These are phyloP conservation scores for Spondyliosoma cantharus DNA, from an alignment of 2,797 vertebrate species.

Conservation along the genomic window DNA sequence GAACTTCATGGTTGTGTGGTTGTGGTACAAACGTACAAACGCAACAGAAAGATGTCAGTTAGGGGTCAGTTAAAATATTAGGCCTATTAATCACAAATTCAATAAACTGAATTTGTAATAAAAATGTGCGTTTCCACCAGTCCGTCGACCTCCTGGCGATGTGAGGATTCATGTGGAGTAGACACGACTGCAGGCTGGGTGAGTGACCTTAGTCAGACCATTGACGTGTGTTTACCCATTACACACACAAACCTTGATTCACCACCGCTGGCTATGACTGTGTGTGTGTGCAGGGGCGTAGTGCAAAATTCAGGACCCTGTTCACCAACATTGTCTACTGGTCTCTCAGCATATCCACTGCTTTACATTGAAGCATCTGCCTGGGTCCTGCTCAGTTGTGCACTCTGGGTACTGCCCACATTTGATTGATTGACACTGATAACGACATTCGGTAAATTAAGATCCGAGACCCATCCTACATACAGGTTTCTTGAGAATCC, in stretches of 20 bases:
- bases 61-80: not conserved
- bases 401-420: no score
- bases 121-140: not conserved
- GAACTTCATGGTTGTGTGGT: not conserved
- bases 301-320: no score
- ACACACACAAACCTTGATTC: slow-evolving; percentile 75
- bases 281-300: no score
- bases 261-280: slow-evolving; percentile 30
- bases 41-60: no score
- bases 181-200: slow-evolving; percentile 50
- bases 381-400: no score
- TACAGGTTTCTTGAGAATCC: no score
- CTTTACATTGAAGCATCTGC: no score
- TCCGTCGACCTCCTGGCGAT: not conserved
- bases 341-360: no score
- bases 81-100: not conserved
- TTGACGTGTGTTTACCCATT: slow-evolving; percentile 76
- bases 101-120: not conserved
- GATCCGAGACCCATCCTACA: no score
- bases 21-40: not conserved
- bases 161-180: not conserved
- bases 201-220: slow-evolving; percentile 71
- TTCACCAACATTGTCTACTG: no score
- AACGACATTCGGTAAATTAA: no score
- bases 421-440: no score